phyloP scores from a whole-genome alignment of 1,140 invertebrate species.

The Tetraneura akinire region DNA sequence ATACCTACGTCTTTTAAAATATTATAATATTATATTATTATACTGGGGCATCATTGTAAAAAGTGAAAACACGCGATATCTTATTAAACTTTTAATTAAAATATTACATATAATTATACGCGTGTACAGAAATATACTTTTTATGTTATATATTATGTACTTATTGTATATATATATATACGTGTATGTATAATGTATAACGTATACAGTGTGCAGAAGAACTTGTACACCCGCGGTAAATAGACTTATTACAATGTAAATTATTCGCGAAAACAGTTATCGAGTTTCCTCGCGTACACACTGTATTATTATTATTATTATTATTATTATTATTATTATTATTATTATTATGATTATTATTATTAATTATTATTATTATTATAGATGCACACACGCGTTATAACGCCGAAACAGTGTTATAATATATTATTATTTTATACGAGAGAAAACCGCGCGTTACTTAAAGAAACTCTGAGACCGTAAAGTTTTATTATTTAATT shows the following conservation, averaged over 20 bases:
- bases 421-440: too few species aligned
- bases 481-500: constrained; percentile 37
- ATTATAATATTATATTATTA: too few species aligned
- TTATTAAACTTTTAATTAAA: constrained; percentile 34
- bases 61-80: constrained; percentile 27
- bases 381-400: not conserved
- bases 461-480: constrained; percentile 23
- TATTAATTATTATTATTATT: too few species aligned
- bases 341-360: too few species aligned
- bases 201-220: not conserved
- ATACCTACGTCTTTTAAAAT: too few species aligned
- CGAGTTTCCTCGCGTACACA: not conserved
- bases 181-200: not conserved
- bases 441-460: not conserved
- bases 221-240: not conserved
- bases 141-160: too few species aligned
- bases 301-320: too few species aligned
- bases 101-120: not conserved
- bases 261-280: constrained; percentile 22
- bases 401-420: not conserved
- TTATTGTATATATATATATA: not conserved
- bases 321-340: too few species aligned
- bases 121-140: too few species aligned
- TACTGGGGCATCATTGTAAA: not conserved
- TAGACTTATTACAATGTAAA: constrained; percentile 16